Conservation (phyloP, 2,797 vertebrate genomes). For the Caiman crocodilus region DNA sequence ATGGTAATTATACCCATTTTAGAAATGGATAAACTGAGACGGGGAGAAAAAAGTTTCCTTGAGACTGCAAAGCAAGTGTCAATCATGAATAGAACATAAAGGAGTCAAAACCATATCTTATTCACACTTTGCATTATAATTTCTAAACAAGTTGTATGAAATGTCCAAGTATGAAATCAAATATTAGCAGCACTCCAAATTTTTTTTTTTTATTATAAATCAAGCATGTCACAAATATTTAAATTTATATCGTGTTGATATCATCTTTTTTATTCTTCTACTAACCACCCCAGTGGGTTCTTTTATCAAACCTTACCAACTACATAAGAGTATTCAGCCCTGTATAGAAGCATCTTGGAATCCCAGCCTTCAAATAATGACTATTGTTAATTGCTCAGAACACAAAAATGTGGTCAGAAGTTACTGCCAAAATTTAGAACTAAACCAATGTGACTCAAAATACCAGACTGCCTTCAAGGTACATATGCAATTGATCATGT, state of each 20-base stretch:
- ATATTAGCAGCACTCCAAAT: background rate
- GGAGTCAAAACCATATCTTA: accelerated
- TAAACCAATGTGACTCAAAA: background rate
- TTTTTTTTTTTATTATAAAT: background rate
- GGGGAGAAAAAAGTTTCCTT: background rate
- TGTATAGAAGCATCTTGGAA: background rate
- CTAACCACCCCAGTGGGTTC: background rate
- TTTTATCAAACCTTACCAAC: background rate
- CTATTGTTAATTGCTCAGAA: background rate
- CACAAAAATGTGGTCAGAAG: background rate
- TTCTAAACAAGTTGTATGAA: background rate
- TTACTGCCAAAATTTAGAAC: background rate
- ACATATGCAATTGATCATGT: background rate
- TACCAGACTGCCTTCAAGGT: background rate
- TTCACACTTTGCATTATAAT: background rate
- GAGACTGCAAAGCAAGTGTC: background rate
- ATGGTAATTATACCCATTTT: background rate
- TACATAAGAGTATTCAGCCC: background rate
- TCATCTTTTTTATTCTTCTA: background rate
- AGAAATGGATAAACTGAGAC: background rate
- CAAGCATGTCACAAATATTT: background rate
- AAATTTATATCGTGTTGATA: background rate
- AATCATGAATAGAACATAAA: background rate
- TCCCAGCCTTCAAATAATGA: background rate
- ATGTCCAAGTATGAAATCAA: background rate